Base-by-base conservation (phyloP, 2,888 invertebrate genomes). In the Lasioglossum calceatum region DNA sequence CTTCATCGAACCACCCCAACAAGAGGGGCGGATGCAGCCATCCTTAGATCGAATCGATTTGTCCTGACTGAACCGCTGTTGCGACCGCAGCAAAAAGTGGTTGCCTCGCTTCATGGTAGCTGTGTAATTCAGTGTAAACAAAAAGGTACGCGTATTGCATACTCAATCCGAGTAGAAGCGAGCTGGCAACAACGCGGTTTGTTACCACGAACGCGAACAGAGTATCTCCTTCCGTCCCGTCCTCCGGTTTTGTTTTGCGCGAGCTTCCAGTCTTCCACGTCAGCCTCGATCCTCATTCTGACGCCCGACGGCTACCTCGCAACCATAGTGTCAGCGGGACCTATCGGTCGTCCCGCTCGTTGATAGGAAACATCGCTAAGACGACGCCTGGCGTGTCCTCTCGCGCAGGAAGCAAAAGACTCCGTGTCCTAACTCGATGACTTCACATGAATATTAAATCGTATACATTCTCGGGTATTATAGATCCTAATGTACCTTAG, bases 51-150 rank as follows among this genome's bases (percentile, higher is more conserved):
- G 78, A 85, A 90, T 90, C 90, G 89, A 89, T 90, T 88, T 86
- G 86, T 82, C 87, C 83, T 87, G 79, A 77, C 87, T 74, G 88
- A 79, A 76, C 27, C 32, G 73, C 82, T 73, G 79, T 71, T 78
- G 81, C 79, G 71, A 79, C 72, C 32, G 12, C 39, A 36, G 91
- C 92, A 93, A 94, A 93, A 94, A 93, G 92, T 85, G 90, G 94
- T 92, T 91, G 83, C 91, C 89, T 90, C 90, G 90, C 90, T 93
- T 92, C 91, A 91, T 92, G 92, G 93, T 93, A 94, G 93, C 92
- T 91, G 89, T 93, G 93, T 94, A 93, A 94, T 92, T 92, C 93
- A 88, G 92, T 92, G 94, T 93, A 92, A 93, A 92, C 90, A 93
- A 93, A 92, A 92, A 92, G 90, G 86, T 71, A 87, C 89, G 91